phyloP scores from a whole-genome alignment of 2,888 invertebrate species.

The Cenopis cana region DNA sequence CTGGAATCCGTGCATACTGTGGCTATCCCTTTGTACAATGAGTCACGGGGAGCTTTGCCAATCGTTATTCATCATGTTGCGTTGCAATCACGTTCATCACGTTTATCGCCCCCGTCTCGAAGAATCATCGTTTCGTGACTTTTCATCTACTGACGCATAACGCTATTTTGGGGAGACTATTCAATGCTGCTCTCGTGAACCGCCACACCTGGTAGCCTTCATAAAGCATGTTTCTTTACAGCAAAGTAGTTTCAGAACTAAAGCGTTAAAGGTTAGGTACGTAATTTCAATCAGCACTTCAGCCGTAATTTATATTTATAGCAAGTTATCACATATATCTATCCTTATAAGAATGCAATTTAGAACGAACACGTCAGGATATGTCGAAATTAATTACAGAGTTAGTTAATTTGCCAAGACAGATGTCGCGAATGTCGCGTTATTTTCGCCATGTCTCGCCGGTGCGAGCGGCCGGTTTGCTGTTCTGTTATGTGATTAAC shows the following conservation, averaged over 20 bases:
- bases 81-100: constrained; percentile 48
- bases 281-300: constrained; percentile 17
- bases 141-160: constrained; percentile 70
- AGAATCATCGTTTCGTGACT: constrained; percentile 70
- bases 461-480: constrained; percentile 35
- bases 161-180: constrained; percentile 67
- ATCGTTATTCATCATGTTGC: constrained; percentile 74
- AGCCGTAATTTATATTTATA: constrained; percentile 2
- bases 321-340: constrained; percentile 11
- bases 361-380: constrained; percentile 36
- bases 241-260: not conserved
- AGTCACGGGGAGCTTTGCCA: constrained; percentile 72
- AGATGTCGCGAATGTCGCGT: constrained; percentile 61
- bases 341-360: constrained; percentile 38
- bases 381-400: constrained; percentile 66
- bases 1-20: constrained; percentile 8
- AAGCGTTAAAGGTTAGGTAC: not conserved
- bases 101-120: constrained; percentile 68
- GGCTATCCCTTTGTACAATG: constrained; percentile 39
- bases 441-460: constrained; percentile 65
- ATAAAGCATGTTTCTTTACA: constrained; percentile 4
- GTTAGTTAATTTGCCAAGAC: constrained; percentile 72
- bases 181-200: constrained; percentile 54
- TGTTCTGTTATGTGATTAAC: not conserved
- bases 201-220: constrained; percentile 53